Evolutionary conservation across 2,888 invertebrate genomes (phyloP).

Genomic region (Eurytoma adleriae): DNA sequence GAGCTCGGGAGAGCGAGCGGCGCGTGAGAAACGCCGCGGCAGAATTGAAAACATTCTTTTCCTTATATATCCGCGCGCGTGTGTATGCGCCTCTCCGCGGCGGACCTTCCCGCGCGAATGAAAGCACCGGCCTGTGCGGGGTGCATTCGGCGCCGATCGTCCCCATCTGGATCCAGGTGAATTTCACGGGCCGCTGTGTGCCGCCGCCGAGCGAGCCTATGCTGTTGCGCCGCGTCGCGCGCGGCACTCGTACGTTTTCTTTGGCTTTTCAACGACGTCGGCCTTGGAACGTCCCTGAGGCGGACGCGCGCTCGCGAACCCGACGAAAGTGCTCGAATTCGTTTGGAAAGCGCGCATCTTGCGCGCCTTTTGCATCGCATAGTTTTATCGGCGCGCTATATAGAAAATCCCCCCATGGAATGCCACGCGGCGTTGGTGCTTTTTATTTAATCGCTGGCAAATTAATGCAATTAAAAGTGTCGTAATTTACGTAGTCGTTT

Average conservation of each 20-base stretch:
- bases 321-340: too few relatives aligned
- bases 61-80: slow-evolving; percentile 5
- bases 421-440: not conserved
- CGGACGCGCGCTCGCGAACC: too few relatives aligned
- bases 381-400: too few relatives aligned
- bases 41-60: slow-evolving; percentile 22
- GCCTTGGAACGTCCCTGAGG: not conserved
- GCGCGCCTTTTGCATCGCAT: too few relatives aligned
- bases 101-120: not conserved
- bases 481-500: too few relatives aligned
- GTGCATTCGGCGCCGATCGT: not conserved
- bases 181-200: not conserved
- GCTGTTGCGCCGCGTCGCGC: not conserved
- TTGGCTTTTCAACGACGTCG: not conserved
- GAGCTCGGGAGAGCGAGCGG: not conserved
- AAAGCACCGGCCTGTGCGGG: slow-evolving; percentile 4
- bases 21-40: not conserved
- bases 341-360: too few relatives aligned
- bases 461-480: too few relatives aligned
- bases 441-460: too few relatives aligned
- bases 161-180: slow-evolving; percentile 51
- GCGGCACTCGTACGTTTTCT: not conserved
- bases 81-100: slow-evolving; percentile 1
- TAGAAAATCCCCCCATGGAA: not conserved
- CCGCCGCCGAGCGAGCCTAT: not conserved